These are phyloP conservation scores for Oncorhynchus keta DNA, from an alignment of 2,113 vertebrate species.

Conservation along the genomic window DNA sequence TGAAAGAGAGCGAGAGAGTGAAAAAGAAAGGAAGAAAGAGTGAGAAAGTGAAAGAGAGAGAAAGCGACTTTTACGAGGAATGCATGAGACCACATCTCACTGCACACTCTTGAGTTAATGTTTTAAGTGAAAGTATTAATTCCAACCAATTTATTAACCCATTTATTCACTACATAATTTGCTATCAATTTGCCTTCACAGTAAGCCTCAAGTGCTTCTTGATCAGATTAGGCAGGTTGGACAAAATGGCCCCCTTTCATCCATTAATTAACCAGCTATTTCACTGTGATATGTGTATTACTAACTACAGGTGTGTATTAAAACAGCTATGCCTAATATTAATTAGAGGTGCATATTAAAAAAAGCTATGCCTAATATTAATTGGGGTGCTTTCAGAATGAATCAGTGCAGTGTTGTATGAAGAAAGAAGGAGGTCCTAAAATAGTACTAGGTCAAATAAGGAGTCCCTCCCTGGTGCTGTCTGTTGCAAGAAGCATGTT, in stretches of 20 bases:
- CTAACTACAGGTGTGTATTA: not conserved
- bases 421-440: conserved; percentile 32
- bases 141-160: conserved; percentile 71
- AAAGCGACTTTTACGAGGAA: conserved; percentile 34
- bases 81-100: conserved; percentile 50
- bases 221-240: conserved; percentile 74
- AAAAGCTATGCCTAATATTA: not conserved
- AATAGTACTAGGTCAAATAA: conserved; percentile 39
- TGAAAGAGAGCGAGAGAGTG: too few relatives aligned
- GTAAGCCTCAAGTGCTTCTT: conserved; percentile 71
- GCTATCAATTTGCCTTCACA: conserved; percentile 69
- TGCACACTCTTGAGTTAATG: conserved; percentile 58
- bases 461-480: conserved; percentile 13
- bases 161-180: conserved; percentile 61
- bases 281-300: conserved; percentile 53
- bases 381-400: not conserved
- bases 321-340: not conserved
- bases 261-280: conserved; percentile 62
- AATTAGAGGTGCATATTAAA: not conserved
- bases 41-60: conserved; percentile 35
- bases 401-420: conserved; percentile 27
- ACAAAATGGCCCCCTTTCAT: conserved; percentile 61
- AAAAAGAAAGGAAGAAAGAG: too few relatives aligned
- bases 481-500: not conserved
- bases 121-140: conserved; percentile 73